Evolutionary conservation across 2,113 vertebrate species (phyloP).

Genomic region (Cricetomys ansorgei): DNA sequence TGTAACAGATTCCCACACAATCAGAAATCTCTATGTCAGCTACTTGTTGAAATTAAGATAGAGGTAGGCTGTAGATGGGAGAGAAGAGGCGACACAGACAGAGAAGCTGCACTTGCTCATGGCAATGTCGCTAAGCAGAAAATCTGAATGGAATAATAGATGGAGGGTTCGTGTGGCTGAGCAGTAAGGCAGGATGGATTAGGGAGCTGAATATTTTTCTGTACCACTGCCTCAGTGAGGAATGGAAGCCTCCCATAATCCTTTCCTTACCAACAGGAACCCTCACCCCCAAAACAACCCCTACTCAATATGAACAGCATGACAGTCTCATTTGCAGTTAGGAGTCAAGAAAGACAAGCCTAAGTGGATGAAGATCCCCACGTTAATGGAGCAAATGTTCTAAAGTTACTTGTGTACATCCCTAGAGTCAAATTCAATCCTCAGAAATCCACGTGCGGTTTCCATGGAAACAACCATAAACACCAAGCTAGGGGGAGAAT

Average conservation of each 20-base stretch:
- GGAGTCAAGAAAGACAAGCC: slow-evolving; percentile 35
- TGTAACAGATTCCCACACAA: background rate
- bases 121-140: background rate
- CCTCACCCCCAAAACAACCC: background rate
- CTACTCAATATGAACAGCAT: background rate
- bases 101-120: background rate
- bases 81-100: background rate
- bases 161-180: background rate
- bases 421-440: slow-evolving; percentile 73
- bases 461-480: slow-evolving; percentile 79
- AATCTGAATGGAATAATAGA: background rate
- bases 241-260: background rate
- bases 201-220: background rate
- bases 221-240: background rate
- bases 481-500: slow-evolving; percentile 53
- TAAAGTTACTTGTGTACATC: slow-evolving; percentile 70
- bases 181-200: background rate
- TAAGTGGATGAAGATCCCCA: slow-evolving; percentile 53
- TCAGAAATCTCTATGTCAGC: background rate
- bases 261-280: background rate
- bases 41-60: slow-evolving; percentile 15
- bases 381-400: slow-evolving; percentile 70
- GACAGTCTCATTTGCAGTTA: slow-evolving; percentile 13
- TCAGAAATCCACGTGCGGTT: slow-evolving; percentile 76
- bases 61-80: background rate